phyloP scores from a whole-genome alignment of 2,113 vertebrate species.

The Scalopus aquaticus region DNA sequence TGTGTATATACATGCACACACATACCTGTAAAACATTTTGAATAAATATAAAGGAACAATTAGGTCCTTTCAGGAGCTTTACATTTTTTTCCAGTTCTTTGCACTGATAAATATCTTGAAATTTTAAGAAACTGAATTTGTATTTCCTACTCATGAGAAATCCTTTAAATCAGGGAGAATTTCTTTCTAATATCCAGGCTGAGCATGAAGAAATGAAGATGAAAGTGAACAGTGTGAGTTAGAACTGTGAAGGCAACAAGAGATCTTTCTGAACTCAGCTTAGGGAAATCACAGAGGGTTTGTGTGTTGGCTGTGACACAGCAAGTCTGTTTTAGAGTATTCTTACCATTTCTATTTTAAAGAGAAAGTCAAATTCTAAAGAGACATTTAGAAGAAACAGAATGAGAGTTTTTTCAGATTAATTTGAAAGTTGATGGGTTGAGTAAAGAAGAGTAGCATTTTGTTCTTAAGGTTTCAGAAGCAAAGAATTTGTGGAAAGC shows the following conservation, averaged over 20 bases:
- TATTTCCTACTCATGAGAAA: background rate
- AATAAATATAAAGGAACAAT: background rate
- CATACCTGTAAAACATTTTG: background rate
- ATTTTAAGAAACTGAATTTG: background rate
- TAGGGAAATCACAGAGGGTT: background rate
- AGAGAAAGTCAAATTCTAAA: constrained; percentile 44
- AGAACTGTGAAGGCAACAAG: background rate
- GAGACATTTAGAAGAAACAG: constrained; percentile 8
- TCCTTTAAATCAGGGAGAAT: background rate
- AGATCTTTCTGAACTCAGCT: background rate
- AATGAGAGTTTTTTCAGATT: background rate
- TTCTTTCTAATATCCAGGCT: background rate
- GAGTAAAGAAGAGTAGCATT: background rate
- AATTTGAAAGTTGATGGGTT: constrained; percentile 2
- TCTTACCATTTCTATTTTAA: constrained; percentile 35
- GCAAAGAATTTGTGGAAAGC: background rate
- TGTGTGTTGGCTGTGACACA: background rate
- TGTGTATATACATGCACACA: background rate
- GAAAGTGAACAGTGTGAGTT: background rate
- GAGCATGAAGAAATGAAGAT: background rate
- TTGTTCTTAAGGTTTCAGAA: background rate
- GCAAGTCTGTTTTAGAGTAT: constrained; percentile 4
- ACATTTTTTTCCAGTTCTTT: background rate
- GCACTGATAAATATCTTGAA: background rate
- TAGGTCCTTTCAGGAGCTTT: background rate